Evolutionary conservation across 2,797 vertebrate genomes (phyloP), one percentile per base, ranked within the genome.

Genomic region (Rhinophrynus dorsalis): DNA sequence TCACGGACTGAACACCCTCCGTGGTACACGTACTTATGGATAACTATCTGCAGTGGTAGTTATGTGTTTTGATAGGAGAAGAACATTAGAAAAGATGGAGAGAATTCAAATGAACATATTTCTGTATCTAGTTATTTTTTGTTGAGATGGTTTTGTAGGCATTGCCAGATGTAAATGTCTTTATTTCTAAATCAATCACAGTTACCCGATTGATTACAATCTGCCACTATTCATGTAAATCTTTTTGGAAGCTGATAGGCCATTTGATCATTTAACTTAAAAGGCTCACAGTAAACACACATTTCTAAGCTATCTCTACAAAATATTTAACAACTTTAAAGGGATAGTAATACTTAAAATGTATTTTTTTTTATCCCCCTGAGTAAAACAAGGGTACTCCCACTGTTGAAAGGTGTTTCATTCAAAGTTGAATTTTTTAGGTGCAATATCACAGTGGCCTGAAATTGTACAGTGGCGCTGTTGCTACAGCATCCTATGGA

Each of bases 41-140:
- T 55, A 2, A 20, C 23, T 12, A 33, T 62, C 37, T 45, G 13
- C 26, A 21, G 9, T 57, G 30, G 23, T 60, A 42, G 40, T 27
- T 35, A 18, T 20, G 12, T 26, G 4, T 20, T 10, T 30, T 5
- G 13, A 55, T 29, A 13, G 26, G 21, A 29, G 12, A 37, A 20
- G 1, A 13, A 13, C 21, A 17, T 20, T 27, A 47, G 45, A 29
- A 21, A 56, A 63, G 20, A 54, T 61, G 47, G 37, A 54, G 12
- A 15, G 48, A 37, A 35, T 33, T 62, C 26, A 61, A 23, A 62
- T 30, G 23, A 33, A 37, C 67, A 52, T 52, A 69, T 69, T 62
- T 62, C 18, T 33, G 38, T 54, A 62, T 40, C 50, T 62, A 21
- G 48, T 37, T 62, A 61, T 33, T 15, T 8, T 15, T 4, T 11